Evolutionary conservation across 2,797 vertebrate species (phyloP), one percentile per base, ranked within the genome.

Genomic region (Poliocrania exsul): DNA sequence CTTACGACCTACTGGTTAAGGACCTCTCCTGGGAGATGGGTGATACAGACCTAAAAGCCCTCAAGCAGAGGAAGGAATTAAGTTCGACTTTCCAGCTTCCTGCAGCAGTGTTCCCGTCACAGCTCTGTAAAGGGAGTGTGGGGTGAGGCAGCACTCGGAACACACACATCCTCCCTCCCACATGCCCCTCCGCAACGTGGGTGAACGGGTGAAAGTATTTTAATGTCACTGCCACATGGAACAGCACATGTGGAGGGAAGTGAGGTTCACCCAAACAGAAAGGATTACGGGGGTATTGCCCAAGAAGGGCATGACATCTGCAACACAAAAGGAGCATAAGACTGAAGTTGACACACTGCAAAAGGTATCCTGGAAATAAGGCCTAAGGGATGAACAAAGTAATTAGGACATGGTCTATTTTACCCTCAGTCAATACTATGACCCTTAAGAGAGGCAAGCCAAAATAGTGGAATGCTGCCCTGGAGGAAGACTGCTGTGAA

Each of bases 61-160:
- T 95, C 61, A 86, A 86, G 93, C 65, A 69, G 82, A 88, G 90
- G 93, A 96, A 96, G 85, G 88, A 93, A 96, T 95, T 96, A 96
- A 90, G 86, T 71, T 40, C 0, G 33, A 88, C 73, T 96, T 96
- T 95, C 93, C 7, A 1, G 69, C 44, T 91, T 95, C 91, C 90
- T 75, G 87, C 80, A 86, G 87, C 86, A 86, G 66, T 3, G 0
- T 21, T 96, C 77, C 71, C 82, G 86, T 82, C 11, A 0, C 79
- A 93, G 79, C 26, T 61, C 77, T 26, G 70, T 37, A n/a, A 86
- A 65, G 62, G 83, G 61, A 94, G 64, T 50, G n/a, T 20, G 79
- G 67, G 70, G 70, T 25, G 47, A 50, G 42, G 10, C 0, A 0
- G 11, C 24, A 50, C 28, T n/a, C 0, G 1, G 72, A 69, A 92